These are phyloP conservation scores for Cepphus grylle DNA, from an alignment of 2,113 vertebrate species.

Conservation along the genomic window DNA sequence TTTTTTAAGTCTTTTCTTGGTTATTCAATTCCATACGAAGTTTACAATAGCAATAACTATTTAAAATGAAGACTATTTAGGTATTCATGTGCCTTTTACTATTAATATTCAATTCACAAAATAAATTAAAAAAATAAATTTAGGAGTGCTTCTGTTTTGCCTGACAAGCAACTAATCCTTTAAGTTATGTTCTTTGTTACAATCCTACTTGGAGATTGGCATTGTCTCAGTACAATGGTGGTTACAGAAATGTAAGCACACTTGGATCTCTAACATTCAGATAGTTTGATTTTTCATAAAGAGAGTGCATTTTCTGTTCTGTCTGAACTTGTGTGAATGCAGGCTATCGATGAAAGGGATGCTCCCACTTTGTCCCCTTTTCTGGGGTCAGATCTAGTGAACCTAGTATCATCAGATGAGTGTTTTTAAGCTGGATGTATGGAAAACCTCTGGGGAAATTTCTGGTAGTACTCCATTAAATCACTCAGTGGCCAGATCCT, in stretches of 20 bases:
- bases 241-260: neutral
- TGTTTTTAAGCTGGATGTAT: neutral
- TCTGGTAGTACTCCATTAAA: neutral
- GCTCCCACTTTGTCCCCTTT: neutral
- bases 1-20: neutral
- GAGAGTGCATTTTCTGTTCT: neutral
- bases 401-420: neutral
- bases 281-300: neutral
- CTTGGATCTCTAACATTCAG: neutral
- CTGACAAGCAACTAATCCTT: slow-evolving; percentile 22
- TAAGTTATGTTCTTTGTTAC: neutral
- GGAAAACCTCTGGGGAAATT: neutral
- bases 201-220: neutral
- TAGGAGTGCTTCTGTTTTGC: neutral
- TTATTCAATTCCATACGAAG: neutral
- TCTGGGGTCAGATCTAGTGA: neutral
- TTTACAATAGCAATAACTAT: neutral
- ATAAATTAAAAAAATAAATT: neutral
- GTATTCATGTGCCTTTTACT: neutral
- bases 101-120: neutral
- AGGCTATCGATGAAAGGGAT: neutral
- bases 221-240: neutral
- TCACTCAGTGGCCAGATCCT: neutral
- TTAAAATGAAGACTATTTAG: neutral
- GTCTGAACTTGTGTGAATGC: neutral